A percentile compares a stretch with the other conserved stretches of the same genome.
Evolutionary conservation across 2,888 invertebrate genomes (phyloP).

Genomic region (Drosophila robusta): DNA sequence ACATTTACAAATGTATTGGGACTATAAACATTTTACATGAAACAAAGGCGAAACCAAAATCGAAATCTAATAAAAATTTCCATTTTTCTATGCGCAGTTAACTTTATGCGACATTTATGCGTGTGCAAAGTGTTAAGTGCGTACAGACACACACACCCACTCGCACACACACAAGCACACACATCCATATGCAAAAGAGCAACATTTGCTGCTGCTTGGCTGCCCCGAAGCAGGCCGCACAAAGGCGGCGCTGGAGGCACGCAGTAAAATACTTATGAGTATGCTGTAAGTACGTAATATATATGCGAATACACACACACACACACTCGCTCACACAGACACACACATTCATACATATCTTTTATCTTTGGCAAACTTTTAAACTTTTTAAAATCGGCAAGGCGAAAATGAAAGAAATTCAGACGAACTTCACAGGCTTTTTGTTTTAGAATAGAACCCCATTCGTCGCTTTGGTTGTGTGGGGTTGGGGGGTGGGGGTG

Average conservation of each 20-base stretch:
- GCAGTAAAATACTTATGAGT: constrained; percentile 65
- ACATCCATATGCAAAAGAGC: constrained; percentile 45
- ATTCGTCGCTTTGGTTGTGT: background rate
- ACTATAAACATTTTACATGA: constrained; percentile 67
- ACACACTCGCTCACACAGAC: constrained; percentile 9
- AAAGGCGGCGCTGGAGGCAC: constrained; percentile 65
- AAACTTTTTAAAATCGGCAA: constrained; percentile 74
- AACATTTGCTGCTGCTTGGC: constrained; percentile 49
- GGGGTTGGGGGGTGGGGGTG: background rate
- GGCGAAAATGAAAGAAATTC: constrained; percentile 75
- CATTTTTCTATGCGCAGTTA: constrained; percentile 78
- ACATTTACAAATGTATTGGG: constrained; percentile 68
- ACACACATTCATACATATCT: constrained; percentile 52
- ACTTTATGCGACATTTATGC: constrained; percentile 80
- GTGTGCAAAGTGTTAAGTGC: constrained; percentile 75
- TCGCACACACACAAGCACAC: constrained; percentile 13
- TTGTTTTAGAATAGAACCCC: constrained; percentile 44
- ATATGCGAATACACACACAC: constrained; percentile 35
- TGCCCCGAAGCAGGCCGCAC: constrained; percentile 31
- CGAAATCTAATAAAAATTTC: constrained; percentile 77
- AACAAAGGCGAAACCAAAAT: constrained; percentile 53
- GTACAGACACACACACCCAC: constrained; percentile 36
- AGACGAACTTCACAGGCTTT: constrained; percentile 66
- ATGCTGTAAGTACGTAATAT: constrained; percentile 51
- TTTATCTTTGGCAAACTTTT: constrained; percentile 78